A percentile compares a stretch with the other conserved stretches of the same genome.
Evolutionary conservation across 2,797 vertebrate genomes (phyloP).

Genomic region (Poecile montanus): DNA sequence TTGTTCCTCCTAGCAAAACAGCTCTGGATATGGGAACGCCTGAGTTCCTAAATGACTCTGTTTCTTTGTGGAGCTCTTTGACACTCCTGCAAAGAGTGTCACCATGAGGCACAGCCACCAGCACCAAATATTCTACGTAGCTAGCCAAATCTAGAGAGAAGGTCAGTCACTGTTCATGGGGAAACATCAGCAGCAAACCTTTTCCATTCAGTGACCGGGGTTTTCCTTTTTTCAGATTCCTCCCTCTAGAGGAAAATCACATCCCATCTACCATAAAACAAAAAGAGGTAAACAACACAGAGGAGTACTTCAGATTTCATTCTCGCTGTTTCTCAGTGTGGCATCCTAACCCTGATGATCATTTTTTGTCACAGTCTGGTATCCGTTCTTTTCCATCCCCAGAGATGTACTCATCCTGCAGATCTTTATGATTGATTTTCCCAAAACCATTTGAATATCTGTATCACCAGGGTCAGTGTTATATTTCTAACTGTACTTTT

Average conservation of each 20-base stretch:
- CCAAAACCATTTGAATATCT: neutral
- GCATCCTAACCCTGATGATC: neutral
- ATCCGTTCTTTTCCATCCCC: neutral
- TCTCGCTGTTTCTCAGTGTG: neutral
- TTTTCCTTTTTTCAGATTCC: neutral
- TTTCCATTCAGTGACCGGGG: rapidly evolving
- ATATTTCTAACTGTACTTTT: slow-evolving; percentile 11
- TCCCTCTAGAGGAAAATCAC: neutral
- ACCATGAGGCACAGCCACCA: neutral
- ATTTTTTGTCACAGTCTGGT: neutral
- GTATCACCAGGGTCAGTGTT: neutral
- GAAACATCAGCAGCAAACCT: neutral
- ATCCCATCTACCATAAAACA: neutral
- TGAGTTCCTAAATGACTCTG: rapidly evolving
- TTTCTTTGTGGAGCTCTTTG: neutral
- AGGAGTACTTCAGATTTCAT: neutral
- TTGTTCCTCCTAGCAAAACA: neutral
- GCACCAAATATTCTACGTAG: rapidly evolving
- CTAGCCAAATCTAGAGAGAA: neutral
- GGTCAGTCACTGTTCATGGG: too few species aligned
- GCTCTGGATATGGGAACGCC: neutral
- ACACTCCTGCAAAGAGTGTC: neutral
- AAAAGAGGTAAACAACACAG: neutral
- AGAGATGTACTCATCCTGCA: neutral
- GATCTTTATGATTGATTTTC: neutral